phyloP scores from a whole-genome alignment of 2,113 vertebrate species.

The Entomyzon cyanotis region DNA sequence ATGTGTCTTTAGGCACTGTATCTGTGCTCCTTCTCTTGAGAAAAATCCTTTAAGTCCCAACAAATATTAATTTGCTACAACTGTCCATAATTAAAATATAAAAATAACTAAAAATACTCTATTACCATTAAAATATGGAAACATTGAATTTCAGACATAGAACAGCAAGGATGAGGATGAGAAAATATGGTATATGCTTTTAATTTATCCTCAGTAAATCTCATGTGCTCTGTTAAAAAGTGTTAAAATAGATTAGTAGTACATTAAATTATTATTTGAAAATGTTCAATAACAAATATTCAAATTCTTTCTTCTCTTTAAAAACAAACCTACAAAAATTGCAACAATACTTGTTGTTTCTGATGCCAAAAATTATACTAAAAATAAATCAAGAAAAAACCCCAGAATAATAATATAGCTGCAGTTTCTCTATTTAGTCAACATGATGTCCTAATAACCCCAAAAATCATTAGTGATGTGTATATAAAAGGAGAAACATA shows the following conservation, averaged over 20 bases:
- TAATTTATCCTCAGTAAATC: not conserved
- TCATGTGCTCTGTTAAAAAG: not conserved
- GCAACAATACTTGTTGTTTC: not conserved
- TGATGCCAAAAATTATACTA: not conserved
- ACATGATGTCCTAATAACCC: not conserved
- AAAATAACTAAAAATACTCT: not conserved
- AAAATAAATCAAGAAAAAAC: not conserved
- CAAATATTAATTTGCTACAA: not conserved
- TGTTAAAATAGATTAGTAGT: not conserved
- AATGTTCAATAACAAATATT: not conserved
- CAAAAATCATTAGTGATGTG: not conserved
- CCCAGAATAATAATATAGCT: rapidly evolving
- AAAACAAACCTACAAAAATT: not conserved
- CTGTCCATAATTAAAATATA: not conserved
- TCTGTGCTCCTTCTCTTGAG: not conserved
- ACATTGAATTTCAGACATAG: not conserved
- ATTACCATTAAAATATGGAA: not conserved
- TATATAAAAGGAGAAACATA: not conserved
- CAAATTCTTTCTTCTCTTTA: not conserved
- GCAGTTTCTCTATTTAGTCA: not conserved
- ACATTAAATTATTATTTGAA: not conserved
- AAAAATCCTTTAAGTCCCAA: not conserved
- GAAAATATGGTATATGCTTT: not conserved
- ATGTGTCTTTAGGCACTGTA: not conserved
- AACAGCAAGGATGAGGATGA: not conserved